These are phyloP conservation scores for Ceratothoa steindachneri DNA, from an alignment of 2,888 invertebrate genomes.

Conservation along the genomic window DNA sequence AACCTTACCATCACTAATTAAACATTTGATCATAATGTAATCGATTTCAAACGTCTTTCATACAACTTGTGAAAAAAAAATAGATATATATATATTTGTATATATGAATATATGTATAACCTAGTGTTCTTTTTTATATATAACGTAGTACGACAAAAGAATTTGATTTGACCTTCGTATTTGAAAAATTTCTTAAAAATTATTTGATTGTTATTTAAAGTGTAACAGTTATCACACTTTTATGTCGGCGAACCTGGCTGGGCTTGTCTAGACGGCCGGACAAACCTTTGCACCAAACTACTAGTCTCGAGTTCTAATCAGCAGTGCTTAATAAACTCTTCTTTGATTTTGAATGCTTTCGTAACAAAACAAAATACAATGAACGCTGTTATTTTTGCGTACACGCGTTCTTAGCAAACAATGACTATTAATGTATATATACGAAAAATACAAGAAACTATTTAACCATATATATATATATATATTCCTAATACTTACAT, in stretches of 20 bases:
- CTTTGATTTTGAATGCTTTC: conserved; percentile 46
- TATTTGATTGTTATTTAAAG: conserved; percentile 8
- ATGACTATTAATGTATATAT: conserved; percentile 40
- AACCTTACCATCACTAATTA: not conserved
- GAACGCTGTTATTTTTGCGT: conserved; percentile 44
- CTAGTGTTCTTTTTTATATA: not conserved
- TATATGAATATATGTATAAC: conserved; percentile 21
- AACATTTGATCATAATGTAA: not conserved
- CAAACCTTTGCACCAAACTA: not conserved
- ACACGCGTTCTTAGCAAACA: conserved; percentile 46
- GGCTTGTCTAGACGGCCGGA: not conserved
- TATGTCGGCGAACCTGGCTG: not conserved
- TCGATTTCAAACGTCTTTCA: not conserved
- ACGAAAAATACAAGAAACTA: conserved; percentile 46
- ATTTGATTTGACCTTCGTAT: conserved; percentile 10
- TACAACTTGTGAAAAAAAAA: not conserved
- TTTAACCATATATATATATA: too few species aligned
- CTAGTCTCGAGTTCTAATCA: not conserved
- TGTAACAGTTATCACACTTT: conserved; percentile 20
- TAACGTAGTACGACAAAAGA: not conserved
- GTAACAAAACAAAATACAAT: conserved; percentile 38
- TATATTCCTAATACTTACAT: conserved; percentile 44
- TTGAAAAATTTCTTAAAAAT: conserved; percentile 21
- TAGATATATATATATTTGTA: conserved; percentile 14
- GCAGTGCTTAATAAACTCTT: conserved; percentile 17